phyloP scores from a whole-genome alignment of 2,797 vertebrate species.

The Peromyscus attwateri region DNA sequence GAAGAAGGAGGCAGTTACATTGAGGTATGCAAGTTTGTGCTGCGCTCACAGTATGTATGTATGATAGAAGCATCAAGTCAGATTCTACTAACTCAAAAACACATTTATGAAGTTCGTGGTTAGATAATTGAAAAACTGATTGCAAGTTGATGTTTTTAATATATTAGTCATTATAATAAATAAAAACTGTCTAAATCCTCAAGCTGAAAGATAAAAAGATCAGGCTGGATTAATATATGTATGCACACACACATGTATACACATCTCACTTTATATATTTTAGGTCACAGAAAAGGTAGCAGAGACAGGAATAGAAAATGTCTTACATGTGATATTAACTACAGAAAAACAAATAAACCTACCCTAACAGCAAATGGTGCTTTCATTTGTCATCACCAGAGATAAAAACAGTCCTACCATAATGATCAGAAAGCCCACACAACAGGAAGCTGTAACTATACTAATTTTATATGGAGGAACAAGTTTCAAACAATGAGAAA shows the following conservation, averaged over 20 bases:
- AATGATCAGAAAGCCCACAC: background rate
- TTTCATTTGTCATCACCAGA: background rate
- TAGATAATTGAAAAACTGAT: slow-evolving; percentile 6
- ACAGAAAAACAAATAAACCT: background rate
- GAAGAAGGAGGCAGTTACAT: background rate
- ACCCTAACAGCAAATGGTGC: background rate
- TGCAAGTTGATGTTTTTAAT: background rate
- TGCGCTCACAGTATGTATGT: too few species aligned
- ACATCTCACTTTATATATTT: background rate
- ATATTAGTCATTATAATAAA: slow-evolving; percentile 17
- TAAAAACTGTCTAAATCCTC: slow-evolving; percentile 12
- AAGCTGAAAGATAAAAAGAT: background rate
- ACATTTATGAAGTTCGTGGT: background rate
- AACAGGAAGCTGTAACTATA: background rate
- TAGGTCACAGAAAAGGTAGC: background rate
- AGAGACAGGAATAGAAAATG: background rate
- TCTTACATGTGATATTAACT: background rate
- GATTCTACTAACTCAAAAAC: background rate
- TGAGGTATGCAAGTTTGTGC: background rate
- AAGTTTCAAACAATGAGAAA: background rate
- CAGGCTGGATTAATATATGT: background rate
- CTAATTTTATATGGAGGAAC: background rate
- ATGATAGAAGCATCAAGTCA: background rate
- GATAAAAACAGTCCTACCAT: background rate
- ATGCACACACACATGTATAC: background rate